Evolutionary conservation across 2,888 invertebrate genomes (phyloP).

Genomic region (Limnephilus rhombicus): DNA sequence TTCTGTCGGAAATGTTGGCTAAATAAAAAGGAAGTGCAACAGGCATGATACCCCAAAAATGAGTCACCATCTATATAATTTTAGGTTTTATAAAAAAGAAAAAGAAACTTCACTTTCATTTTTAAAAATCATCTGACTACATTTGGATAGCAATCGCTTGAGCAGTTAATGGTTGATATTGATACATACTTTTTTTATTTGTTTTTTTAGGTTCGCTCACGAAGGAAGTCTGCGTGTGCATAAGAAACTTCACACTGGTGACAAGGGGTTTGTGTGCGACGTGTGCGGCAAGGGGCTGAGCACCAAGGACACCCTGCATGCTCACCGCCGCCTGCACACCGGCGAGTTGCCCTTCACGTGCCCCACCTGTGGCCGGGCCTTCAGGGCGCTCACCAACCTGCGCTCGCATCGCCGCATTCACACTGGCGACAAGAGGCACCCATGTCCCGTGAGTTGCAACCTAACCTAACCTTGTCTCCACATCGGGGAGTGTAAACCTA

Average conservation of each 20-base stretch:
- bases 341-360: conserved; percentile 64
- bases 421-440: conserved; percentile 60
- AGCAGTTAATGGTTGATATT: too few relatives aligned
- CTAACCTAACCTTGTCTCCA: too few relatives aligned
- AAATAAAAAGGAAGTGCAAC: too few relatives aligned
- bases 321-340: conserved; percentile 63
- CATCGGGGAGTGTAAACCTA: too few relatives aligned
- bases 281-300: conserved; percentile 62
- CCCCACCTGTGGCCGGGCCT: conserved; percentile 58
- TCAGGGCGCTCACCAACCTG: conserved; percentile 62
- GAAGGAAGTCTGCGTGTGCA: conserved; percentile 53
- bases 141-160: too few relatives aligned
- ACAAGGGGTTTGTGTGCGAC: conserved; percentile 60
- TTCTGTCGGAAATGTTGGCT: too few relatives aligned
- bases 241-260: conserved; percentile 51
- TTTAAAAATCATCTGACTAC: too few relatives aligned
- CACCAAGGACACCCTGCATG: conserved; percentile 60
- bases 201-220: conserved; percentile 53
- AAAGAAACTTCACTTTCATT: too few relatives aligned
- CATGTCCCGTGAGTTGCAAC: conserved; percentile 58
- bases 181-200: too few relatives aligned
- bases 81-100: too few relatives aligned
- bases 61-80: too few relatives aligned
- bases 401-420: conserved; percentile 61
- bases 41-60: too few relatives aligned